A percentile compares a stretch with the other conserved stretches of the same genome.
Evolutionary conservation across 1,140 invertebrate genomes (phyloP).

Genomic region (Drosophila bifasciata): DNA sequence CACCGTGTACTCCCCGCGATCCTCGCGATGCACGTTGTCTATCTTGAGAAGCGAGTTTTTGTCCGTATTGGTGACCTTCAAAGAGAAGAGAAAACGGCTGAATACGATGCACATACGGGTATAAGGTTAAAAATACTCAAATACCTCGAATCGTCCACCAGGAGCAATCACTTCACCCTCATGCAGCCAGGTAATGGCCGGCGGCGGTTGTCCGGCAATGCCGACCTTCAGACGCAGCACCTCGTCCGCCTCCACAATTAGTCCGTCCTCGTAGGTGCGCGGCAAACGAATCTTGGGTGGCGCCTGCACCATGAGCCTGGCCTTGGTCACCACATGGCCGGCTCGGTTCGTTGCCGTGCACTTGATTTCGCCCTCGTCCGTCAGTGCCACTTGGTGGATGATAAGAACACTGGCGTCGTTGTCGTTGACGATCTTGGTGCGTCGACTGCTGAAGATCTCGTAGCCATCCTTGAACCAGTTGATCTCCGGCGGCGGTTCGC

Average conservation of each 20-base stretch:
- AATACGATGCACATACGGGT: neutral
- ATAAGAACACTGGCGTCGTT: constrained; percentile 91
- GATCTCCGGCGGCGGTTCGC: constrained; percentile 93
- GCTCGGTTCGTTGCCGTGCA: constrained; percentile 93
- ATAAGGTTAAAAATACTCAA: neutral
- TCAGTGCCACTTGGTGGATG: constrained; percentile 91
- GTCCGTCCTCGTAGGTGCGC: constrained; percentile 93
- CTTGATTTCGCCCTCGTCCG: constrained; percentile 94
- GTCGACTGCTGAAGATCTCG: constrained; percentile 92
- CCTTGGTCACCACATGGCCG: constrained; percentile 91
- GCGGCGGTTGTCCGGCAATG: constrained; percentile 93
- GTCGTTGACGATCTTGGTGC: constrained; percentile 91
- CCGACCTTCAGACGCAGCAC: constrained; percentile 94
- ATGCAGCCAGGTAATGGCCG: constrained; percentile 93
- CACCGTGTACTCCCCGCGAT: constrained; percentile 94
- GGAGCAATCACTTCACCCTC: constrained; percentile 89
- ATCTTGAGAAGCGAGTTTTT: constrained; percentile 91
- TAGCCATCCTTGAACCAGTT: constrained; percentile 97
- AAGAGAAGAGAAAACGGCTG: neutral
- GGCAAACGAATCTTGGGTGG: constrained; percentile 91
- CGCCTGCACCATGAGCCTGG: constrained; percentile 90
- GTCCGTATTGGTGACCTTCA: constrained; percentile 87
- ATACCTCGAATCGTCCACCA: constrained; percentile 87
- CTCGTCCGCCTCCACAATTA: constrained; percentile 95
- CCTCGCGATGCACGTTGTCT: constrained; percentile 88